These are phyloP conservation scores for Ommatoiulus sabulosus DNA, from an alignment of 2,888 invertebrate species.

Conservation along the genomic window DNA sequence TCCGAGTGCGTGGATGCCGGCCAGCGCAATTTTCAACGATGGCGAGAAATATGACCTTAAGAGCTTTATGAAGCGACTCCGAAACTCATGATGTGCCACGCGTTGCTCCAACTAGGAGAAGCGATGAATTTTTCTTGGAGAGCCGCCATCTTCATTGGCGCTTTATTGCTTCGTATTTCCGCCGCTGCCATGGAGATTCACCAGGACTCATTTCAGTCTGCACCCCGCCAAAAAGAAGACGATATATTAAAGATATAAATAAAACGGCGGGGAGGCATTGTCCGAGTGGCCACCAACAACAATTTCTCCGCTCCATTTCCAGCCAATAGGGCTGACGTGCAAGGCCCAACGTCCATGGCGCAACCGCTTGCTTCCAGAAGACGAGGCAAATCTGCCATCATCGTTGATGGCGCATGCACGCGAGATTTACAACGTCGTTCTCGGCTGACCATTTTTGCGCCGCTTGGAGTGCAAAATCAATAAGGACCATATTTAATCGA, in stretches of 20 bases:
- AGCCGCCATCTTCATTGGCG: neutral
- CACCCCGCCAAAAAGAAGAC: neutral
- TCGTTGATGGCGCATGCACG: neutral
- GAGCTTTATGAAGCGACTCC: slow-evolving; percentile 27
- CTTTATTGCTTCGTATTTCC: neutral
- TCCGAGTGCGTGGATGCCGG: slow-evolving; percentile 24
- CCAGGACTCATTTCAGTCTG: neutral
- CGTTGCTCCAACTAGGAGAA: neutral
- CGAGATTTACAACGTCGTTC: neutral
- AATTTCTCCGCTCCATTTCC: neutral
- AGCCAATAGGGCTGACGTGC: neutral
- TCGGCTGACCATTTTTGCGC: slow-evolving; percentile 7
- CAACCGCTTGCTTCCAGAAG: neutral
- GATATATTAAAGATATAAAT: slow-evolving; percentile 36
- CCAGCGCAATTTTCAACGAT: slow-evolving; percentile 17
- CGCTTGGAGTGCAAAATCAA: neutral
- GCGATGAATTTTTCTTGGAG: neutral
- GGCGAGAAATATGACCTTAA: slow-evolving; percentile 36
- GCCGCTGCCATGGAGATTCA: neutral
- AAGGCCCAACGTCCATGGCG: neutral
- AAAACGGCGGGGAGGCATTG: slow-evolving; percentile 13
- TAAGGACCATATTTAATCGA: neutral
- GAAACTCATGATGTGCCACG: slow-evolving; percentile 6
- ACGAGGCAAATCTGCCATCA: neutral
- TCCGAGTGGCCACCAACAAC: neutral